Conservation (phyloP, 1,140 invertebrate genomes). For the Anagrus nilaparvatae region DNA sequence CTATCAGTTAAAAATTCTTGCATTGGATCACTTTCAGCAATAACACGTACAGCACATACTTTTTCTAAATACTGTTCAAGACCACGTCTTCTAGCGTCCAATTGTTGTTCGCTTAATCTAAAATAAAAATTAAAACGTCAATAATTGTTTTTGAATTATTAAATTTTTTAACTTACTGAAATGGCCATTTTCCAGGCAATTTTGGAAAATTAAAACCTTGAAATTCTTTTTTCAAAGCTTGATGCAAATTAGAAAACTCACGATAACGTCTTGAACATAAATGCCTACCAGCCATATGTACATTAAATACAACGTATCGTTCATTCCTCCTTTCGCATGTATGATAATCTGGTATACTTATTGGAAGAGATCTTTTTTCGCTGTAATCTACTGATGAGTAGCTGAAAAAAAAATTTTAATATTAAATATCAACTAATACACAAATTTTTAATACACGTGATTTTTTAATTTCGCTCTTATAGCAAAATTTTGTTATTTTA, state of each 20-base stretch:
- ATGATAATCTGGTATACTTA: constrained; percentile 94
- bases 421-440: too few relatives aligned
- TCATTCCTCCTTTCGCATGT: constrained; percentile 71
- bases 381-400: constrained; percentile 95
- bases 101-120: constrained; percentile 85
- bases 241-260: constrained; percentile 87
- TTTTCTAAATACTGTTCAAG: constrained; percentile 97
- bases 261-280: constrained; percentile 91
- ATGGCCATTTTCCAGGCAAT: constrained; percentile 97
- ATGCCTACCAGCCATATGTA: constrained; percentile 97
- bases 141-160: constrained; percentile 2
- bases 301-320: constrained; percentile 93
- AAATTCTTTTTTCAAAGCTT: constrained; percentile 90
- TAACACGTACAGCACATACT: constrained; percentile 94
- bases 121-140: constrained; percentile 8
- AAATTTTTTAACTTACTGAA: constrained; percentile 50
- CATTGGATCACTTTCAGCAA: constrained; percentile 94
- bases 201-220: constrained; percentile 96
- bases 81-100: constrained; percentile 85
- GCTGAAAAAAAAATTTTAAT: too few relatives aligned
- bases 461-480: too few relatives aligned
- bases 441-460: too few relatives aligned
- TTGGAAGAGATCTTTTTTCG: constrained; percentile 94
- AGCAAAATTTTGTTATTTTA: too few relatives aligned
- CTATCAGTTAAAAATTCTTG: constrained; percentile 94